Evolutionary conservation across 64 coral and sea anemone species (phyloP).

Genomic region (Pachyseris speciosa): DNA sequence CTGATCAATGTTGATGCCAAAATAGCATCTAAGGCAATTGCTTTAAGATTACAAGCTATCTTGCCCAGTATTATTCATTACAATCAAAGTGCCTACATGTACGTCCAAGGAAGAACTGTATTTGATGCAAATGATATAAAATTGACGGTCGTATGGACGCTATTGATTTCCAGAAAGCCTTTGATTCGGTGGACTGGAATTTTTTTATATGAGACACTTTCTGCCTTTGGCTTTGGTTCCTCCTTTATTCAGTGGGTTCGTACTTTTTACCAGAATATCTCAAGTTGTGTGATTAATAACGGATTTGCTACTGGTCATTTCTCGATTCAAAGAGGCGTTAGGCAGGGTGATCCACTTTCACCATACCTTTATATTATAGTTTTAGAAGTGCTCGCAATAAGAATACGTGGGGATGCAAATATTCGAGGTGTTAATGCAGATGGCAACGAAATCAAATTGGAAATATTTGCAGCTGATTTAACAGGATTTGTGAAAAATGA

Average conservation of each 20-base stretch:
- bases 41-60: background rate
- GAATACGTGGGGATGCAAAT: background rate
- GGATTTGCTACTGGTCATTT: slow-evolving; percentile 12
- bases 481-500: too few species aligned
- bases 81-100: slow-evolving; percentile 5
- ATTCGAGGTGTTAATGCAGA: background rate
- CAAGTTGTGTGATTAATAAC: slow-evolving; percentile 48
- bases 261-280: background rate
- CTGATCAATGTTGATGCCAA: slow-evolving; percentile 26
- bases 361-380: slow-evolving; percentile 4
- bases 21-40: background rate
- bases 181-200: slow-evolving; percentile 12
- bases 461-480: background rate
- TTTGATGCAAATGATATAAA: too few species aligned
- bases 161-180: slow-evolving; percentile 54
- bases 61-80: background rate
- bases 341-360: slow-evolving; percentile 41
- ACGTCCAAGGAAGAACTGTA: slow-evolving; percentile 21
- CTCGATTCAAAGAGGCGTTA: slow-evolving; percentile 18
- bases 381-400: background rate
- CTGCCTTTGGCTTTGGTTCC: slow-evolving; percentile 25
- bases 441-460: background rate
- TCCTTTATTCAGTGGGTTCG: slow-evolving; percentile 37
- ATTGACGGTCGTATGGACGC: too few species aligned
- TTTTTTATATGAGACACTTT: slow-evolving; percentile 14